phyloP scores from a whole-genome alignment of 1,140 invertebrate genomes.

The Sesamia nonagrioides region DNA sequence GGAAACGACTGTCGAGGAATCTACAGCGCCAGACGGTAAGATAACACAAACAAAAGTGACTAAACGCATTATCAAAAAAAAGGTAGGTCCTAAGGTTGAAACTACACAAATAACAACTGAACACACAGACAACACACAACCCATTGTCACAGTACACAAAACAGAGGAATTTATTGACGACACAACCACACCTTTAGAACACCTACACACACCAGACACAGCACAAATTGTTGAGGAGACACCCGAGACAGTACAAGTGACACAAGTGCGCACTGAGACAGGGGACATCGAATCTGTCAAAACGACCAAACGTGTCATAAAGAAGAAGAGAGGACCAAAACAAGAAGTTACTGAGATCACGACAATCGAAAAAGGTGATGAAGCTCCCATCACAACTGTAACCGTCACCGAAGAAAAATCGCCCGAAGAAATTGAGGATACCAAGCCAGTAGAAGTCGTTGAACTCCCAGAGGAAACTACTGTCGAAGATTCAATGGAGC shows the following conservation, averaged over 20 bases:
- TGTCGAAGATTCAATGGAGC: slow-evolving; percentile 19
- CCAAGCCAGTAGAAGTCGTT: slow-evolving; percentile 49
- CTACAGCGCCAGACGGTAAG: slow-evolving; percentile 63
- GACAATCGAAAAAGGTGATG: slow-evolving; percentile 34
- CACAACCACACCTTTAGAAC: slow-evolving; percentile 36
- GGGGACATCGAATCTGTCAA: slow-evolving; percentile 40
- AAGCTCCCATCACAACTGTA: slow-evolving; percentile 64
- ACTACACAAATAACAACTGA: slow-evolving; percentile 63
- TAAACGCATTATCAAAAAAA: slow-evolving; percentile 67
- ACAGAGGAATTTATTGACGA: slow-evolving; percentile 51
- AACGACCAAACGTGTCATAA: slow-evolving; percentile 38
- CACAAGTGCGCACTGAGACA: slow-evolving; percentile 51
- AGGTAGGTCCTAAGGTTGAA: slow-evolving; percentile 65
- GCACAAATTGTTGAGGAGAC: slow-evolving; percentile 68
- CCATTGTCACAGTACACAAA: slow-evolving; percentile 60
- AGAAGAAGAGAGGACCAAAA: slow-evolving; percentile 31
- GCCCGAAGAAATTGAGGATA: neutral
- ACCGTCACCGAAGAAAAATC: slow-evolving; percentile 57
- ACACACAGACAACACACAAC: slow-evolving; percentile 51
- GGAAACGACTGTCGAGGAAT: slow-evolving; percentile 56
- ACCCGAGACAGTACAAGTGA: slow-evolving; percentile 67
- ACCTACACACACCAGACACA: slow-evolving; percentile 4
- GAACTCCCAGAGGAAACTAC: slow-evolving; percentile 61
- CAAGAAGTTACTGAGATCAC: slow-evolving; percentile 37
- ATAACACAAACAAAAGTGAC: slow-evolving; percentile 61